A percentile compares a stretch with the other conserved stretches of the same genome.
Evolutionary conservation across 1,140 invertebrate genomes (phyloP).

Genomic region (Aphelinus certus): DNA sequence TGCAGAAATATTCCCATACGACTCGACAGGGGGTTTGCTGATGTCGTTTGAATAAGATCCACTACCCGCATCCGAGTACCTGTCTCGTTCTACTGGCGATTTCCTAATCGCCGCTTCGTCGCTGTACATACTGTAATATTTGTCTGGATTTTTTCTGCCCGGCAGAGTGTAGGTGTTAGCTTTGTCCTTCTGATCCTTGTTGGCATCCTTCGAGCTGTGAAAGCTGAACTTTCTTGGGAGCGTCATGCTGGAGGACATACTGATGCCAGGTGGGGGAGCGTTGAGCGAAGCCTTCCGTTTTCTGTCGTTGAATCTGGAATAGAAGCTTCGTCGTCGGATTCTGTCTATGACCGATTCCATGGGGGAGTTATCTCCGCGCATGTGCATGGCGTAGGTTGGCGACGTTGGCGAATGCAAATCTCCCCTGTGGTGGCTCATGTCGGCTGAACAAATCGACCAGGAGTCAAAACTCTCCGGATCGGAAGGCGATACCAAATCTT

Average conservation of each 20-base stretch:
- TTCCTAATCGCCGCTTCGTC: constrained; percentile 47
- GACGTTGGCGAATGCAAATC: constrained; percentile 66
- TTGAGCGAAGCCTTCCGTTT: constrained; percentile 68
- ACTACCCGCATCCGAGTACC: constrained; percentile 51
- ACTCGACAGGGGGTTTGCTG: constrained; percentile 46
- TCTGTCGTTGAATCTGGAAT: constrained; percentile 85
- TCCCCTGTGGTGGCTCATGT: constrained; percentile 55
- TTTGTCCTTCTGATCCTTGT: not conserved
- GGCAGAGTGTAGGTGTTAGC: constrained; percentile 29
- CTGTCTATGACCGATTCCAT: constrained; percentile 82
- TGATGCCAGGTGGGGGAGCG: constrained; percentile 49
- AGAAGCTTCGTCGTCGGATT: constrained; percentile 88
- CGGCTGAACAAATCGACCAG: constrained; percentile 74
- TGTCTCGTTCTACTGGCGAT: constrained; percentile 53
- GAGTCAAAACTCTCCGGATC: constrained; percentile 74
- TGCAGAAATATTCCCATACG: constrained; percentile 44
- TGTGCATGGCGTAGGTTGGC: constrained; percentile 59
- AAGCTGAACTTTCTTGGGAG: constrained; percentile 60
- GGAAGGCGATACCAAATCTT: constrained; percentile 68
- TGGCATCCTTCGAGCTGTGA: constrained; percentile 1
- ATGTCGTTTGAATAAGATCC: constrained; percentile 44
- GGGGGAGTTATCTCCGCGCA: constrained; percentile 59
- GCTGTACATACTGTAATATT: constrained; percentile 52
- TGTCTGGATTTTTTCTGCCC: constrained; percentile 46
- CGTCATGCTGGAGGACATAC: constrained; percentile 48